phyloP scores from a whole-genome alignment of 2,888 invertebrate genomes.

The Polietes domitor region DNA sequence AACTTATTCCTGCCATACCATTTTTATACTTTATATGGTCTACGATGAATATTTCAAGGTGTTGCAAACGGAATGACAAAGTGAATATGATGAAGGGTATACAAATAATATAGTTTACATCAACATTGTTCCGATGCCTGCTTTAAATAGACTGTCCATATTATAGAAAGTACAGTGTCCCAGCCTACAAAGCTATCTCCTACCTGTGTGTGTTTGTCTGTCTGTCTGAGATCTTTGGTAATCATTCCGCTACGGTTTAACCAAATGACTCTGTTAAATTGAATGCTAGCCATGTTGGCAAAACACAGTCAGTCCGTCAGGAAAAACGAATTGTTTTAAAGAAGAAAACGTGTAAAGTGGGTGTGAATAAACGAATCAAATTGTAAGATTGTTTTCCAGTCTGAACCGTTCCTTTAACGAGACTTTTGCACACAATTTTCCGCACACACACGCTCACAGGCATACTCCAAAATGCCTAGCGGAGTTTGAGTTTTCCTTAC shows the following conservation, averaged over 20 bases:
- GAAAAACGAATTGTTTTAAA: neutral
- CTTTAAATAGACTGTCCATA: no score
- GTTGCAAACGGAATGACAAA: no score
- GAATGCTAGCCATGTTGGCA: constrained; percentile 11
- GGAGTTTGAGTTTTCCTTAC: neutral
- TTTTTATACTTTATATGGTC: no score
- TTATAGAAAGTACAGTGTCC: no score
- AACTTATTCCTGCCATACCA: no score
- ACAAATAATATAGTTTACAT: no score
- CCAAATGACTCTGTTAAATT: constrained; percentile 4
- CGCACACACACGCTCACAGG: neutral
- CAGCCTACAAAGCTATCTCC: no score
- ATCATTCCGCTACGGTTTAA: neutral
- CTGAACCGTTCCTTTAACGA: constrained; percentile 69
- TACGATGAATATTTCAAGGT: no score
- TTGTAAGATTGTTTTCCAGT: constrained; percentile 57
- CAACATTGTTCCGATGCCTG: no score
- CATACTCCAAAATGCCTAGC: neutral
- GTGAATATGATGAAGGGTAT: no score
- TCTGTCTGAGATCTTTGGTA: neutral
- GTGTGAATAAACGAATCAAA: constrained; percentile 75
- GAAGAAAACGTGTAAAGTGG: constrained; percentile 76
- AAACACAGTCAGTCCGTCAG: neutral
- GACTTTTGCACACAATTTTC: constrained; percentile 70
- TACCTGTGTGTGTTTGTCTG: no score